Evolutionary conservation across 2,797 vertebrate genomes (phyloP).

Genomic region (Hephaestus fuliginosus): DNA sequence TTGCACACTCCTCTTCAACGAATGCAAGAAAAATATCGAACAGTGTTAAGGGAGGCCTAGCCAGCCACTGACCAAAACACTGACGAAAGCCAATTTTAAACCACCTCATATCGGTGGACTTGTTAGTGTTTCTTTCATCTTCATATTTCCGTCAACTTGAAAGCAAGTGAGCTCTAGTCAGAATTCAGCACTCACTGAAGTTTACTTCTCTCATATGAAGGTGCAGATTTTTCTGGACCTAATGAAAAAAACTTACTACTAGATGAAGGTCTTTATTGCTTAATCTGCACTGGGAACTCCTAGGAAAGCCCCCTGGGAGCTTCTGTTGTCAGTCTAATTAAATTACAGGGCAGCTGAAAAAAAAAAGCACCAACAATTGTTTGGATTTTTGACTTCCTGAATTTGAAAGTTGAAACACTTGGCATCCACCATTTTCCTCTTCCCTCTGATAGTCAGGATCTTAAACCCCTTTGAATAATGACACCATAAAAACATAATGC

Average conservation of each 20-base stretch:
- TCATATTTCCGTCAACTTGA: no score
- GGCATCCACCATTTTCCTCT: conserved; percentile 51
- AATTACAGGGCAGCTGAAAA: conserved; percentile 68
- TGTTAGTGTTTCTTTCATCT: neutral
- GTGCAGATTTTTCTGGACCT: neutral
- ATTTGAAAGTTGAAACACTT: conserved; percentile 61
- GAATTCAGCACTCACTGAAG: neutral
- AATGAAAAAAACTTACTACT: neutral
- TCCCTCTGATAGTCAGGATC: conserved; percentile 12
- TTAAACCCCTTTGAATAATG: conserved; percentile 52
- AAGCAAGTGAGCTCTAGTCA: neutral
- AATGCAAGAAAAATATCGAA: no score
- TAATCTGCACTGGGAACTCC: neutral
- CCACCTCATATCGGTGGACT: neutral
- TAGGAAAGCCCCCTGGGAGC: conserved; percentile 44
- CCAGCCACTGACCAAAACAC: no score
- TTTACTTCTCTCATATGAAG: conserved; percentile 7
- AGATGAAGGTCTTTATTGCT: conserved; percentile 19
- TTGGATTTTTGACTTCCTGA: conserved; percentile 77
- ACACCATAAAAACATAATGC: conserved; percentile 49
- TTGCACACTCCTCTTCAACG: neutral
- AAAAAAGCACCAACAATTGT: conserved; percentile 49
- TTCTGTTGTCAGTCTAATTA: conserved; percentile 61
- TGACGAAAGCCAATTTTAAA: neutral
- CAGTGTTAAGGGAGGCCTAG: no score